Percentiles rank a stretch among this genome's conserved stretches.
Conservation (phyloP, 2,888 invertebrate species). For the Drosophila ezoana region DNA sequence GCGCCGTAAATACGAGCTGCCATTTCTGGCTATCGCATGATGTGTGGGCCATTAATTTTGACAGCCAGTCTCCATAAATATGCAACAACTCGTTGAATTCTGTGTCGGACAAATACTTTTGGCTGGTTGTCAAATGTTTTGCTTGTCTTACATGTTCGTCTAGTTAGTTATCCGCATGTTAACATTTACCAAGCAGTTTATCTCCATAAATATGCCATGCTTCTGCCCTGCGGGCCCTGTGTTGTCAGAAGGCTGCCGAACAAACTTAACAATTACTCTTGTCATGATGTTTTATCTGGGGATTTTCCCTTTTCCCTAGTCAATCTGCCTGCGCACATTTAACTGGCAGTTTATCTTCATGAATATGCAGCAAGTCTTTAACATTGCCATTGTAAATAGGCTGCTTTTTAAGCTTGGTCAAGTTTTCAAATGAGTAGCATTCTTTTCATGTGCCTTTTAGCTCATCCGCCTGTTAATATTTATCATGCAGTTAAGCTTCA, state of each 20-base stretch:
- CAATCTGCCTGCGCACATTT: background rate
- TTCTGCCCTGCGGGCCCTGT: background rate
- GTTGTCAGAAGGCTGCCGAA: background rate
- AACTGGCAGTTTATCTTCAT: background rate
- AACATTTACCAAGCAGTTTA: conserved; percentile 3
- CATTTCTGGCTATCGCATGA: background rate
- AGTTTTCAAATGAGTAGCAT: background rate
- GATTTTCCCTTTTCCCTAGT: background rate
- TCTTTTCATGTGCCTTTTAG: too few relatives aligned
- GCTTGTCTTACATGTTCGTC: background rate
- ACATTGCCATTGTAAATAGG: too few relatives aligned
- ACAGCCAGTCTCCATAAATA: conserved; percentile 10
- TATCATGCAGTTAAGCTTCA: background rate
- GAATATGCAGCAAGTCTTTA: background rate
- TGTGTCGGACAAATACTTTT: background rate
- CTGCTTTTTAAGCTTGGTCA: background rate
- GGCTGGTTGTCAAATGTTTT: background rate
- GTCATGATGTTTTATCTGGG: background rate
- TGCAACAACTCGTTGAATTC: conserved; percentile 1
- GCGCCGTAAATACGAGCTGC: conserved; percentile 1
- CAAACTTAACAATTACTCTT: too few relatives aligned
- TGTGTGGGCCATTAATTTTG: conserved; percentile 10
- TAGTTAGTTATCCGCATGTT: background rate
- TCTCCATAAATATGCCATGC: background rate
- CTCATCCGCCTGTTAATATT: background rate